A percentile compares a stretch with the other conserved stretches of the same genome.
These are phyloP conservation scores for Pseudoatta argentina DNA, from an alignment of 1,140 invertebrate genomes.

Conservation along the genomic window DNA sequence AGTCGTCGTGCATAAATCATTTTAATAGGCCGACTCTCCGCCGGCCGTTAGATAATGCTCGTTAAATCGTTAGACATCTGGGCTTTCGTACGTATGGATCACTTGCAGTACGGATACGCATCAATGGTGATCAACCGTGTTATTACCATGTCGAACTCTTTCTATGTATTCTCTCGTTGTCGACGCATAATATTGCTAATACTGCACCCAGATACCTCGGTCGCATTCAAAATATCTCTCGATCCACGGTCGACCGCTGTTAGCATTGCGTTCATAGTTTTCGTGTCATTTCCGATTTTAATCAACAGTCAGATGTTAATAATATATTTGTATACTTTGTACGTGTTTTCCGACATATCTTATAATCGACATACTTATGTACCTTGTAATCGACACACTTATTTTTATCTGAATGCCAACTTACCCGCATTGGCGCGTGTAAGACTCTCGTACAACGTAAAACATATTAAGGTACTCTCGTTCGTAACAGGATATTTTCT, in stretches of 20 bases:
- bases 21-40: slow-evolving; percentile 58
- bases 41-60: slow-evolving; percentile 60
- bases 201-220: not conserved
- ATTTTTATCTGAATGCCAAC: slow-evolving; percentile 24
- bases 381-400: not conserved
- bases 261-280: slow-evolving; percentile 20
- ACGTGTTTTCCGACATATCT: not conserved
- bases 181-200: slow-evolving; percentile 16
- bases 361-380: not conserved
- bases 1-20: slow-evolving; percentile 58
- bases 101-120: slow-evolving; percentile 27
- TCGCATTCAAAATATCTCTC: slow-evolving; percentile 25
- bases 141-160: slow-evolving; percentile 39
- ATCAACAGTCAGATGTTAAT: slow-evolving; percentile 28
- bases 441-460: not conserved
- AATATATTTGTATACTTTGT: slow-evolving; percentile 21
- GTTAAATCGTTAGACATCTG: slow-evolving; percentile 42
- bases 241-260: not conserved
- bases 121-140: slow-evolving; percentile 36
- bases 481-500: slow-evolving; percentile 41
- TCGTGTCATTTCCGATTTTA: slow-evolving; percentile 34
- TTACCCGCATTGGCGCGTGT: too few relatives aligned
- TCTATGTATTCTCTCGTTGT: slow-evolving; percentile 26
- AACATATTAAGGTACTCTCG: not conserved
- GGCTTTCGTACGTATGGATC: slow-evolving; percentile 48